phyloP scores from a whole-genome alignment of 2,113 vertebrate genomes.

The Synchiropus splendidus region DNA sequence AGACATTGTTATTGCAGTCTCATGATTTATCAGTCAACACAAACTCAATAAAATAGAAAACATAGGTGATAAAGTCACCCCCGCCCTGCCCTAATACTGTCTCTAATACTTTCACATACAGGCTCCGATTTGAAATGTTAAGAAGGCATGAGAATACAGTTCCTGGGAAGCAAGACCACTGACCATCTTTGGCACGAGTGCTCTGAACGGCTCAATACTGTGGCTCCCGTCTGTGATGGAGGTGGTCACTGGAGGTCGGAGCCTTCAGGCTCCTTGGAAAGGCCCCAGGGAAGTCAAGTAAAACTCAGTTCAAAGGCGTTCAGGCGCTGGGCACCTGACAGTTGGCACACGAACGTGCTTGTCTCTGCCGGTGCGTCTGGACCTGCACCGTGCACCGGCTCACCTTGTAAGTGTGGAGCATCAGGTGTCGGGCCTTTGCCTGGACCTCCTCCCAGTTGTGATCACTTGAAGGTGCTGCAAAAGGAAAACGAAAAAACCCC shows the following conservation, averaged over 20 bases:
- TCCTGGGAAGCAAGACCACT: no score
- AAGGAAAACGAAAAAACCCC: conserved; percentile 13
- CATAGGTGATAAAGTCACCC: no score
- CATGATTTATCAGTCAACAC: no score
- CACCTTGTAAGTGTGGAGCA: conserved; percentile 82
- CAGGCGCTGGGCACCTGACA: conserved; percentile 76
- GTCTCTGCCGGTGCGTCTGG: conserved; percentile 76
- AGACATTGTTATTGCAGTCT: no score
- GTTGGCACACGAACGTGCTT: conserved; percentile 64
- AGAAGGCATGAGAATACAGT: no score
- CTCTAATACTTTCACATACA: no score
- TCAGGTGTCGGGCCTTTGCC: conserved; percentile 76
- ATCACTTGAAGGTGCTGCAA: conserved; percentile 78
- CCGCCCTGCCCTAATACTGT: no score
- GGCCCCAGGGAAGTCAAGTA: conserved; percentile 9
- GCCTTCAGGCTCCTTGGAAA: not conserved
- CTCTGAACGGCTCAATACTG: conserved; percentile 6
- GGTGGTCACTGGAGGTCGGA: not conserved
- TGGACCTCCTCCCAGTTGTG: conserved; percentile 91
- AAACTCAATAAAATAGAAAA: no score
- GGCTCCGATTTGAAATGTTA: no score
- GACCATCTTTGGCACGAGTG: conserved; percentile 34
- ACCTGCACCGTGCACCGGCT: conserved; percentile 87
- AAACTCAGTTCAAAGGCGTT: conserved; percentile 16
- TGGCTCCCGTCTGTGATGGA: conserved; percentile 6